Conservation (phyloP, 2,797 vertebrate species). For the Ambastaia sidthimunki region DNA sequence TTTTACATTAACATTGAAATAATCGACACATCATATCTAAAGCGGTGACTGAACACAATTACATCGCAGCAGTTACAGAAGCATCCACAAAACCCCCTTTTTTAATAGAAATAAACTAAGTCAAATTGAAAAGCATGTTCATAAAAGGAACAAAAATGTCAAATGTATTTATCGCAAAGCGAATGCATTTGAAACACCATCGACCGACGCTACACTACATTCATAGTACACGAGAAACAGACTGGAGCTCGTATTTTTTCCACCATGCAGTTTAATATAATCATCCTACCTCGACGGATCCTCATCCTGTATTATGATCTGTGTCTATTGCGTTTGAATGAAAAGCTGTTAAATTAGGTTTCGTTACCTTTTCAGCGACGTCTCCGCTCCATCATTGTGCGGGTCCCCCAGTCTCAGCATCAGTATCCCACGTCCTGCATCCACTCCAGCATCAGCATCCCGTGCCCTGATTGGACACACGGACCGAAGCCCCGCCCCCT, state of each 20-base stretch:
- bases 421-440: constrained; percentile 76
- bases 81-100: not conserved
- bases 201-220: constrained; percentile 35
- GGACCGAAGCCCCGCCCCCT: constrained; percentile 67
- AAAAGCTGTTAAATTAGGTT: not conserved
- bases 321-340: not conserved
- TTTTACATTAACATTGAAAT: constrained; percentile 6
- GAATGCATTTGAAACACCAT: constrained; percentile 29
- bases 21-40: not conserved
- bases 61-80: not conserved
- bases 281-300: constrained; percentile 27
- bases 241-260: constrained; percentile 5
- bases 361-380: constrained; percentile 73
- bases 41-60: not conserved
- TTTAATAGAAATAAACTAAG: not conserved
- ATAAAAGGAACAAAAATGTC: not conserved
- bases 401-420: constrained; percentile 73
- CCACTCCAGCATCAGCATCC: constrained; percentile 69
- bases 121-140: not conserved
- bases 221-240: constrained; percentile 3
- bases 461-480: constrained; percentile 79
- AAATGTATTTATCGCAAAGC: not conserved
- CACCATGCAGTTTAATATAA: constrained; percentile 12
- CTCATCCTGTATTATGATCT: not conserved
- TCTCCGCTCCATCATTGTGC: constrained; percentile 69